Conservation (phyloP, 2,113 vertebrate species). For the Ictalurus furcatus region DNA sequence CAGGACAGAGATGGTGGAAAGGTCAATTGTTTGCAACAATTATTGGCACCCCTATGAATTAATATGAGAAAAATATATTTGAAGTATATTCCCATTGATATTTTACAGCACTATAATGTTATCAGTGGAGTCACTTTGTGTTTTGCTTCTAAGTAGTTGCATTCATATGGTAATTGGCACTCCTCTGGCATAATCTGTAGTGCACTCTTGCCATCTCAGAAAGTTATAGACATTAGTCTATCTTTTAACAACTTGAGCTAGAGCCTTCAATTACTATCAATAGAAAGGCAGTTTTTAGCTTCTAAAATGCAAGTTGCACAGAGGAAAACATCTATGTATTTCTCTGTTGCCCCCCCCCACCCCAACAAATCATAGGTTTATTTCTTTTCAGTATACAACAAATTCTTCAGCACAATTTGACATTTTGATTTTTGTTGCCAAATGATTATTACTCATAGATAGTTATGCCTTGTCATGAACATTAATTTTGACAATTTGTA, state of each 20-base stretch:
- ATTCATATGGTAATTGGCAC: conserved; percentile 37
- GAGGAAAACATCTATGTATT: background rate
- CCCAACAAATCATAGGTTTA: background rate
- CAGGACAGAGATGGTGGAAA: too few species aligned
- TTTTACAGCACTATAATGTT: background rate
- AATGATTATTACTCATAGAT: background rate
- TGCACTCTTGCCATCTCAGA: background rate
- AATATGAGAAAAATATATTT: too few species aligned
- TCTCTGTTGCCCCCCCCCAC: background rate
- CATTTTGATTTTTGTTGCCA: background rate
- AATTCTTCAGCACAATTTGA: background rate
- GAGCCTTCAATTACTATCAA: background rate
- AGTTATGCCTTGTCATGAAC: background rate
- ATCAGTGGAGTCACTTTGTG: conserved; percentile 27
- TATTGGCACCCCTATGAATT: too few species aligned
- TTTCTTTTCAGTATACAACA: background rate
- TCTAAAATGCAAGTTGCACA: background rate
- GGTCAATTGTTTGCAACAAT: too few species aligned
- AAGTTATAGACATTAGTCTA: background rate
- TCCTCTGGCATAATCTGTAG: conserved; percentile 2
- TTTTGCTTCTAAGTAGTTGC: conserved; percentile 1
- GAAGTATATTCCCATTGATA: too few species aligned
- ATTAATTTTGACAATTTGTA: background rate
- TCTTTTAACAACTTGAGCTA: conserved; percentile 18
- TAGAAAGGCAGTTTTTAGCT: background rate